Conservation (phyloP, 2,888 invertebrate species). For the Troglohyphantes excavatus region DNA sequence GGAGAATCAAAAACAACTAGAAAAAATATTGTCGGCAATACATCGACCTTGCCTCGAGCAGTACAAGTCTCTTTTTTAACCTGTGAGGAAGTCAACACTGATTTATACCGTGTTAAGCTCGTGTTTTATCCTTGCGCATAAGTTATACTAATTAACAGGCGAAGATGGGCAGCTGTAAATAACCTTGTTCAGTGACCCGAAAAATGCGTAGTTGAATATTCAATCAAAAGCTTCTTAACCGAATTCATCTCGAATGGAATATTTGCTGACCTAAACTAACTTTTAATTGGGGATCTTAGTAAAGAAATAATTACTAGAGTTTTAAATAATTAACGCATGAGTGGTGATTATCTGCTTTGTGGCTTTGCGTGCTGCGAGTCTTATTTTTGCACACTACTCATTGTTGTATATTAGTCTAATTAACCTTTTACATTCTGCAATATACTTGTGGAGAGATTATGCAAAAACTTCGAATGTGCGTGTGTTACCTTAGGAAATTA, state of each 20-base stretch:
- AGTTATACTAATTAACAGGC: conserved; percentile 15
- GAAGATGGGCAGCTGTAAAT: neutral
- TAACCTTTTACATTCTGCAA: too few species aligned
- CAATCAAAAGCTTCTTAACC: neutral
- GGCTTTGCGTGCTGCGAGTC: too few species aligned
- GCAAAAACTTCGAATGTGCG: too few species aligned
- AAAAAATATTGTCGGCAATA: conserved; percentile 17
- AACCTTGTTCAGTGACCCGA: conserved; percentile 46
- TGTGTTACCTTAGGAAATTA: too few species aligned
- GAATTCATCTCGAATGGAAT: neutral
- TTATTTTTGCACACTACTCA: too few species aligned
- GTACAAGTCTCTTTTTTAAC: conserved; percentile 50
- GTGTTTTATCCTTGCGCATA: neutral
- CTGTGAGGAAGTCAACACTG: conserved; percentile 1
- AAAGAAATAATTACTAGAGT: too few species aligned
- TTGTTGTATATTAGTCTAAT: too few species aligned
- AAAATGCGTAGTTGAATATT: neutral
- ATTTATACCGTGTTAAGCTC: neutral
- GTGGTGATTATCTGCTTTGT: too few species aligned
- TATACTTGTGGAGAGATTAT: too few species aligned
- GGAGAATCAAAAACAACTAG: neutral
- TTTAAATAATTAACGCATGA: too few species aligned
- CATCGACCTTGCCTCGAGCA: conserved; percentile 68
- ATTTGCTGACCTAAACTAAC: neutral
- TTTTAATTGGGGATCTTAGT: neutral